These are phyloP conservation scores for Amazona vittata DNA, from an alignment of 2,113 vertebrate genomes.

Conservation along the genomic window DNA sequence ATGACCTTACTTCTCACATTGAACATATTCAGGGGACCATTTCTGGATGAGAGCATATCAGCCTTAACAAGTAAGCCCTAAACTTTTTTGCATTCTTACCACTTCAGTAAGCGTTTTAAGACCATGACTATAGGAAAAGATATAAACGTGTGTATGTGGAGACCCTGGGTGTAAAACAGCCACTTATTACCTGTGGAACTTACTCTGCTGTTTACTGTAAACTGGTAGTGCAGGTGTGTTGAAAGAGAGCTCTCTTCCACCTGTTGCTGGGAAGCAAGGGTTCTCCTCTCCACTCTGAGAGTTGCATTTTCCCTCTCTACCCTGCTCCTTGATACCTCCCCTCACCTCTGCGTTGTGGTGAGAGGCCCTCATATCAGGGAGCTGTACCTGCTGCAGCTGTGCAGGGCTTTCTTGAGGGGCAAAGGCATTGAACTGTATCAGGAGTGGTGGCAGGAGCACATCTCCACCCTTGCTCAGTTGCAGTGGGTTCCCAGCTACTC, in stretches of 20 bases:
- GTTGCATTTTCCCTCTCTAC: neutral
- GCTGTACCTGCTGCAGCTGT: neutral
- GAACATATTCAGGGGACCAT: fast-evolving
- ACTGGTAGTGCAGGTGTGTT: neutral
- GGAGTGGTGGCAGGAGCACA: neutral
- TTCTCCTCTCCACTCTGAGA: neutral
- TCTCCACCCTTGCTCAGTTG: fast-evolving
- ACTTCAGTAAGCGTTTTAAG: neutral
- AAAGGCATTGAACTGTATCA: fast-evolving
- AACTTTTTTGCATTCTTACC: neutral
- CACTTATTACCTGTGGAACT: neutral
- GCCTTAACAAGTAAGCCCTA: neutral
- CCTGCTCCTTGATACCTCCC: fast-evolving
- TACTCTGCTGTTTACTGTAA: neutral
- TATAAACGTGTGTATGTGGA: neutral
- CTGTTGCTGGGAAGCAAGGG: neutral
- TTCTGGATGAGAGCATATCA: fast-evolving
- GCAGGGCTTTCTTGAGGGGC: neutral
- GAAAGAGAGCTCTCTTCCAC: neutral
- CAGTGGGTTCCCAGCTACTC: fast-evolving
- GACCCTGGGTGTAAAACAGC: neutral
- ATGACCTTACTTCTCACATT: fast-evolving
- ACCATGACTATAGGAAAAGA: neutral
- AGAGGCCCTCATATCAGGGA: fast-evolving
- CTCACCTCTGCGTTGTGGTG: fast-evolving